These are phyloP conservation scores for Camarhynchus parvulus DNA, from an alignment of 2,113 vertebrate genomes.

Conservation along the genomic window DNA sequence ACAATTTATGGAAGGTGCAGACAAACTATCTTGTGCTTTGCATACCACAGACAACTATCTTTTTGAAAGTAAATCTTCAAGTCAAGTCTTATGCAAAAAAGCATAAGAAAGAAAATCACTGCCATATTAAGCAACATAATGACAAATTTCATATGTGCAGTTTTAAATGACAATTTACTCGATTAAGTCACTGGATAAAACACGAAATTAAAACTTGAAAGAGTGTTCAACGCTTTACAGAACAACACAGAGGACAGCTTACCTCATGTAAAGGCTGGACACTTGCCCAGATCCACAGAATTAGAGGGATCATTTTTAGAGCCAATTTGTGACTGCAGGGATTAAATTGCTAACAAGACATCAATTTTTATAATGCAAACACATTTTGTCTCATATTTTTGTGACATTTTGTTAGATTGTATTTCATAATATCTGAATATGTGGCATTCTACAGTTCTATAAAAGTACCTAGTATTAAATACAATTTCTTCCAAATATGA, in stretches of 20 bases:
- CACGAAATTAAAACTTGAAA: not conserved
- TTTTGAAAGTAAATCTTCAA: not conserved
- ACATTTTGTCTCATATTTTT: not conserved
- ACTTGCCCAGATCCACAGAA: not conserved
- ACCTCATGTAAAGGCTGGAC: constrained; percentile 1
- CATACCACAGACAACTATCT: not conserved
- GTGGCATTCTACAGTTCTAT: not conserved
- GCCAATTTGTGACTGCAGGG: not conserved
- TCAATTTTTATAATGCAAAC: not conserved
- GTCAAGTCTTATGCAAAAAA: not conserved
- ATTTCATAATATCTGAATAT: not conserved
- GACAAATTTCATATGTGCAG: not conserved
- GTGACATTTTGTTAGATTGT: not conserved
- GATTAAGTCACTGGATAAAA: not conserved
- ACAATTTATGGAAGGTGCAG: not conserved
- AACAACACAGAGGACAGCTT: not conserved
- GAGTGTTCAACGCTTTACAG: not conserved
- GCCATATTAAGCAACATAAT: not conserved
- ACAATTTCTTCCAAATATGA: not conserved
- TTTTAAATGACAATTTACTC: not conserved
- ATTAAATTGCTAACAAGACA: constrained; percentile 2
- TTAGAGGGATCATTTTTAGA: not conserved
- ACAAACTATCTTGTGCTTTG: not conserved
- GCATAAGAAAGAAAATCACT: not conserved
- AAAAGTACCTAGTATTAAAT: not conserved